phyloP scores from a whole-genome alignment of 2,888 invertebrate genomes.

The Stenodema calcarata region DNA sequence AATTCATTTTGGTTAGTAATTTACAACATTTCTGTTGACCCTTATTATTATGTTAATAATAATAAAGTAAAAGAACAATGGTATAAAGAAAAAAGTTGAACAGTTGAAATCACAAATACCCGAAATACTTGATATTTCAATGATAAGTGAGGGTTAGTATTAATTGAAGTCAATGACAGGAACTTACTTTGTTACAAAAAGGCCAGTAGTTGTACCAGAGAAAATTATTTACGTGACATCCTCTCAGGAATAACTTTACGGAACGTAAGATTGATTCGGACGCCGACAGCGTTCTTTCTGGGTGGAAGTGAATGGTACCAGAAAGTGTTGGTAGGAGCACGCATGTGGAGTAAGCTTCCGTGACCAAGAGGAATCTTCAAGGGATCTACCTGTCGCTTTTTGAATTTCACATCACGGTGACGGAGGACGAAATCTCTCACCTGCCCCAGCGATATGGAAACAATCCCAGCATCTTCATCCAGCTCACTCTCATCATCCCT shows the following conservation, averaged over 20 bases:
- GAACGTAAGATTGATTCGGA: constrained; percentile 73
- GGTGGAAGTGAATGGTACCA: constrained; percentile 76
- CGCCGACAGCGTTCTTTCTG: constrained; percentile 65
- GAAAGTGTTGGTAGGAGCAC: constrained; percentile 72
- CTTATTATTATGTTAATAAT: no score
- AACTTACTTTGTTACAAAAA: background rate
- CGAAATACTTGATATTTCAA: no score
- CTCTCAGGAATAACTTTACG: constrained; percentile 59
- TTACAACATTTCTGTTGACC: no score
- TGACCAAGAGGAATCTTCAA: constrained; percentile 69
- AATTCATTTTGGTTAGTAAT: no score
- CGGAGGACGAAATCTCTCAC: constrained; percentile 70
- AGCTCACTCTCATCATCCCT: constrained; percentile 74
- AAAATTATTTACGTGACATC: background rate
- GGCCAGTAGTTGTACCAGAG: background rate
- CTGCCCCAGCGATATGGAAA: constrained; percentile 73
- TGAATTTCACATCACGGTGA: constrained; percentile 67
- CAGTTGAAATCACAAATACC: no score
- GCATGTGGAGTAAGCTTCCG: constrained; percentile 74
- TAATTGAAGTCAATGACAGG: background rate
- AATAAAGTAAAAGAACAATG: no score
- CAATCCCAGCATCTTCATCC: constrained; percentile 69
- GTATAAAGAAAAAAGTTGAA: no score
- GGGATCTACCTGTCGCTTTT: constrained; percentile 62
- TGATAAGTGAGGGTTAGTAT: no score